These are phyloP conservation scores for Gymnothorax javanicus DNA, from an alignment of 2,797 vertebrate genomes.

Conservation along the genomic window DNA sequence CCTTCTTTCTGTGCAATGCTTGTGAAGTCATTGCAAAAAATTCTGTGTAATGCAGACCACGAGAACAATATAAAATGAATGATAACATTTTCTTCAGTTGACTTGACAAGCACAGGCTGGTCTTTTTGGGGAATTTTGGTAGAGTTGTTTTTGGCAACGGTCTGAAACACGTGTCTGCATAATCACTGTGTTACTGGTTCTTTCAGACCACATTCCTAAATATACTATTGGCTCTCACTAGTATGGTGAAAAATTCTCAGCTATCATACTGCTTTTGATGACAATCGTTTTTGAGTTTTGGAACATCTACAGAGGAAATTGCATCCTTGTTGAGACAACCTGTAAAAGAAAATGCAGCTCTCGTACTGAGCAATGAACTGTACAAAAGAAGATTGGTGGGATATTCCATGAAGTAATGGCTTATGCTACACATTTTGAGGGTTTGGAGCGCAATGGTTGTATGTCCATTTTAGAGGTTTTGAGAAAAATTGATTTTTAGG, in stretches of 20 bases:
- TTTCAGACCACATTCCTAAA: neutral
- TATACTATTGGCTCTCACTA: neutral
- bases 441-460: too few relatives aligned
- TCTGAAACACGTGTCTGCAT: neutral
- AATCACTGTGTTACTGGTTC: neutral
- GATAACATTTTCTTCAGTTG: neutral
- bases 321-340: neutral
- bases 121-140: neutral
- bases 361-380: neutral
- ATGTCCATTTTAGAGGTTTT: too few relatives aligned
- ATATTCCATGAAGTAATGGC: too few relatives aligned
- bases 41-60: neutral
- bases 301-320: neutral
- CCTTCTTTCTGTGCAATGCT: neutral
- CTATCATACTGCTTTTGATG: neutral
- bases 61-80: neutral
- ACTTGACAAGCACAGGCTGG: neutral
- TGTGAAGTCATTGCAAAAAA: neutral
- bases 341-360: neutral
- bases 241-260: conserved; percentile 4
- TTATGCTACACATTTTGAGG: too few relatives aligned
- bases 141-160: conserved; percentile 4
- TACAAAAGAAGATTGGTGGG: neutral
- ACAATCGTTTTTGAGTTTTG: neutral
- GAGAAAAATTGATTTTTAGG: too few relatives aligned